Evolutionary conservation across 2,797 vertebrate genomes (phyloP), one percentile per base, ranked within the genome.

Genomic region (Buceros bicornis): DNA sequence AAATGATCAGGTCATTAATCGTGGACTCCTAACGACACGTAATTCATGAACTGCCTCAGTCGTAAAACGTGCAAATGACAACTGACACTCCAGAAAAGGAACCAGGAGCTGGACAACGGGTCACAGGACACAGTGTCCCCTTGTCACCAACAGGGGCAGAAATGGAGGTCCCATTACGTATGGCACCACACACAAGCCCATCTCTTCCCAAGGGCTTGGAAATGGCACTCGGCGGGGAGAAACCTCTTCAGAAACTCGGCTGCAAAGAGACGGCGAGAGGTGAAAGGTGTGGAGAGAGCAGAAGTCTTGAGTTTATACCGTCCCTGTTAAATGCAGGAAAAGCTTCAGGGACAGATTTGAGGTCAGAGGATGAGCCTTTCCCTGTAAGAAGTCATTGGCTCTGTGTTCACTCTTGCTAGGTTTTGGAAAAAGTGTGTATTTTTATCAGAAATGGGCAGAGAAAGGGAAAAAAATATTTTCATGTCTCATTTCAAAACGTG

Each of bases 181-280:
- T 2, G 2, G 25, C 0, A 1, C 42, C 79, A 61, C 51, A 29
- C 35, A 74, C 65, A 37, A 2, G 14, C 9, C 42, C 19, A 0
- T 7, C 5, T 21, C 42, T 24, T 37, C 18, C 37, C 33, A 69
- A 65, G 13, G 19, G 17, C 9, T 0, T 18, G 33, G 13, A 70
- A 87, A 58, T 0, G 1, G 13, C 11, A 43, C 31, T 25, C 14
- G 51, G 4, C 3, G 37, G 26, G 65, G 12, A 85, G 16, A 50
- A 72, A 70, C 13, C 14, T 33, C 3, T 3, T 7, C 57, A 74
- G 60, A 62, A 95, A 77, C 15, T 24, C 54, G 20, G 16, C 29
- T 22, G 42, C 47, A 73, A 84, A 53, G 42, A 66, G 51, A 8
- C 0, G 1, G 31, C 2, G 11, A 73, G 61, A 67, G 15, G 16